Evolutionary conservation across 2,797 vertebrate species (phyloP).

Genomic region (Chelon auratus): DNA sequence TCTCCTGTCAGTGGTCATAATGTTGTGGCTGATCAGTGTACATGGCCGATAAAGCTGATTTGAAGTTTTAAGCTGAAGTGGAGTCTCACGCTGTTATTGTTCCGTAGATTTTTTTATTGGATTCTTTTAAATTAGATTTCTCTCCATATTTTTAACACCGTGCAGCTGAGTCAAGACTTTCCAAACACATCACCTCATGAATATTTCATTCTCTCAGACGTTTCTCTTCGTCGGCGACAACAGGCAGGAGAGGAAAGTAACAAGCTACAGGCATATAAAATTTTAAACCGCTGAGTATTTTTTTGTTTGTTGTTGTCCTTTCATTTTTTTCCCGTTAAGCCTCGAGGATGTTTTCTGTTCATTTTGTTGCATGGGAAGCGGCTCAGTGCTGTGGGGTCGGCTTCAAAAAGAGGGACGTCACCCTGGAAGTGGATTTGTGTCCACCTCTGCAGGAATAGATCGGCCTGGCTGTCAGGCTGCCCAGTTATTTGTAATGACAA

Average conservation of each 20-base stretch:
- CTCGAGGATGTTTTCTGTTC: conserved; percentile 3
- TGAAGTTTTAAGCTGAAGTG: too few relatives aligned
- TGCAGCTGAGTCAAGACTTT: too few relatives aligned
- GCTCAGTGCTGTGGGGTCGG: not conserved
- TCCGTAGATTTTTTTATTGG: too few relatives aligned
- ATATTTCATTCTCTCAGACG: conserved; percentile 15
- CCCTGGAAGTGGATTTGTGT: conserved; percentile 39
- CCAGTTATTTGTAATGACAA: conserved; percentile 47
- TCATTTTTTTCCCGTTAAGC: conserved; percentile 3
- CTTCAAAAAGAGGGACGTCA: conserved; percentile 23
- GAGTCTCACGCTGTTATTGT: too few relatives aligned
- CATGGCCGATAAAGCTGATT: too few relatives aligned
- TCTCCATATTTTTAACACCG: too few relatives aligned
- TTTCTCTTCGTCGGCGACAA: not conserved
- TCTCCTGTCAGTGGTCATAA: too few relatives aligned
- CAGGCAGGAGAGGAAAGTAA: too few relatives aligned
- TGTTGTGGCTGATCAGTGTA: too few relatives aligned
- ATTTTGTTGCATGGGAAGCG: conserved; percentile 22
- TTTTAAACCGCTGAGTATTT: not conserved
- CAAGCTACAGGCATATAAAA: too few relatives aligned
- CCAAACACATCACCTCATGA: not conserved
- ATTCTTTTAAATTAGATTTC: too few relatives aligned
- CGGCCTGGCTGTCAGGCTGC: conserved; percentile 25
- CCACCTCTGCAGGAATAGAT: conserved; percentile 45
- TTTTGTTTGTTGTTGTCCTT: conserved; percentile 17